phyloP scores from a whole-genome alignment of 2,797 vertebrate species.

The Sebastes diaconus region DNA sequence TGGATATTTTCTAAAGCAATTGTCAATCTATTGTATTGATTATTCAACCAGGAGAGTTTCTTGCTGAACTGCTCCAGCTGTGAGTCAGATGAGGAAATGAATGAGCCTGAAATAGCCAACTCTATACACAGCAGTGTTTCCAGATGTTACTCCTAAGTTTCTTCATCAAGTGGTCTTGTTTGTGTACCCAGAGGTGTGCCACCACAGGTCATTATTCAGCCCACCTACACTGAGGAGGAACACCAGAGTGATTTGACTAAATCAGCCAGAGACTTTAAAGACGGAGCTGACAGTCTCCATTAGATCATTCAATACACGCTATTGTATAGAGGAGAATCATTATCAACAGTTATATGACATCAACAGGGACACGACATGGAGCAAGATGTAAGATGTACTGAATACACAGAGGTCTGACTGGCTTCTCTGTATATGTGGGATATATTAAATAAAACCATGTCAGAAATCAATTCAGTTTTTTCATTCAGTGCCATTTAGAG shows the following conservation, averaged over 20 bases:
- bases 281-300: neutral
- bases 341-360: neutral
- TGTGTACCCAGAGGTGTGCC: neutral
- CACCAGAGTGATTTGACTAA: neutral
- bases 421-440: neutral
- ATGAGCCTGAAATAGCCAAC: neutral
- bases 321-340: neutral
- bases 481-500: neutral
- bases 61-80: neutral
- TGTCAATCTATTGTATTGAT: neutral
- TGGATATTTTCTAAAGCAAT: neutral
- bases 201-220: constrained; percentile 7
- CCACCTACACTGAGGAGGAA: neutral
- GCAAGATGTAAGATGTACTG: neutral
- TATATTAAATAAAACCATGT: neutral
- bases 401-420: neutral
- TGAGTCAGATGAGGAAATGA: neutral
- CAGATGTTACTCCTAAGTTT: neutral
- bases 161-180: neutral
- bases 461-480: neutral
- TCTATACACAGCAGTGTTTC: neutral
- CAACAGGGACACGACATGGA: neutral
- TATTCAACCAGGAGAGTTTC: neutral
- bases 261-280: neutral
- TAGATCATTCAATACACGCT: neutral